Percentiles rank a stretch among this genome's conserved stretches.
These are phyloP conservation scores for Crenuchus spilurus DNA, from an alignment of 2,797 vertebrate genomes.

Conservation along the genomic window DNA sequence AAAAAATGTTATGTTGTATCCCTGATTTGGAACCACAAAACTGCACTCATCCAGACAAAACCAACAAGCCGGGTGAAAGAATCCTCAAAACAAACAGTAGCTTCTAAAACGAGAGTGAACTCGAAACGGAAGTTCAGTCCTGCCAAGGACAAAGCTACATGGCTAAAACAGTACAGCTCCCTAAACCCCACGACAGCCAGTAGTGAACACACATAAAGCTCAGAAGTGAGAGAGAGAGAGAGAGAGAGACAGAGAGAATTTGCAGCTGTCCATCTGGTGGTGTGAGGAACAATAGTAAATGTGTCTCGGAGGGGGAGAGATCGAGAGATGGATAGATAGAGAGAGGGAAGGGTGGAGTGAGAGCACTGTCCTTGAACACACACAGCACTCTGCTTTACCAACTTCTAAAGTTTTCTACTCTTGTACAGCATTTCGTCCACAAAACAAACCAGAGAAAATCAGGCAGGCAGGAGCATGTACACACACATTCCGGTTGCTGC, in stretches of 20 bases:
- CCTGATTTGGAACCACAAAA: conserved; percentile 29
- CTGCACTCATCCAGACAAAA: conserved; percentile 17
- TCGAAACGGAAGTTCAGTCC: conserved; percentile 28
- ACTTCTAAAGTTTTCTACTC: conserved; percentile 55
- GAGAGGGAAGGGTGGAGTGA: conserved; percentile 12
- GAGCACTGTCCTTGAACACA: conserved; percentile 55
- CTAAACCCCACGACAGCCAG: not conserved
- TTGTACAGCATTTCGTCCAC: conserved; percentile 42
- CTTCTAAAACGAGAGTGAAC: conserved; percentile 44
- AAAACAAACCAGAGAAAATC: conserved; percentile 51
- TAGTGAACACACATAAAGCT: not conserved
- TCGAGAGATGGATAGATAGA: not conserved
- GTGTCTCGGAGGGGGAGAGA: conserved; percentile 36
- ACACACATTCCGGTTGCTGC: conserved; percentile 74
- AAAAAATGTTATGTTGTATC: not conserved
- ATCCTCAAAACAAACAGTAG: conserved; percentile 46
- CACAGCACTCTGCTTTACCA: conserved; percentile 44
- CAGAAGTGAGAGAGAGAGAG: not conserved
- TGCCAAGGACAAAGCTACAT: conserved; percentile 47
- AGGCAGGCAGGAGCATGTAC: conserved; percentile 48
- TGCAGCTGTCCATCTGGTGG: conserved; percentile 58
- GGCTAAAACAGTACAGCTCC: conserved; percentile 37
- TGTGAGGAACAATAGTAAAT: conserved; percentile 53
- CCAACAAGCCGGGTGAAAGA: conserved; percentile 10
- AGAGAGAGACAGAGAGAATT: conserved; percentile 1